A percentile compares a stretch with the other conserved stretches of the same genome.
These are phyloP conservation scores for Periphyllus acericola DNA, from an alignment of 2,888 invertebrate species.

Conservation along the genomic window DNA sequence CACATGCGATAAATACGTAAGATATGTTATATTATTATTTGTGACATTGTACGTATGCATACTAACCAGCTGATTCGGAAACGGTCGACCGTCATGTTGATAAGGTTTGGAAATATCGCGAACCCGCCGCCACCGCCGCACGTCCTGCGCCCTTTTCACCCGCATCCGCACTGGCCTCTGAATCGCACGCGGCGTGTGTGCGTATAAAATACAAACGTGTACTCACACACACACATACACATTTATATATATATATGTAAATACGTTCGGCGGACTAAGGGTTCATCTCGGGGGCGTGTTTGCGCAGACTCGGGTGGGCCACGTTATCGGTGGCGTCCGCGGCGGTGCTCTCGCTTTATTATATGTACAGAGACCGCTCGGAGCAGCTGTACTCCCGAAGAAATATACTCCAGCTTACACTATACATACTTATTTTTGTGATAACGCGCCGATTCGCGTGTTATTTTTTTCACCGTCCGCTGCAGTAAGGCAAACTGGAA, in stretches of 20 bases:
- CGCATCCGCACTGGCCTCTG: slow-evolving; percentile 23
- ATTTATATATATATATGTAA: too few species aligned
- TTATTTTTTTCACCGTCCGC: too few species aligned
- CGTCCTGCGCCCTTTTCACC: slow-evolving; percentile 6
- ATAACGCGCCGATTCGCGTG: too few species aligned
- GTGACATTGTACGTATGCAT: too few species aligned
- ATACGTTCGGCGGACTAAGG: not conserved
- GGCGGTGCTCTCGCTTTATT: not conserved
- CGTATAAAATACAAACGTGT: not conserved
- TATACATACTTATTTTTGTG: too few species aligned
- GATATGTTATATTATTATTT: too few species aligned
- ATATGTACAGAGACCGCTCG: too few species aligned
- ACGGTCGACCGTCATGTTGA: not conserved
- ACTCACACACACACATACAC: not conserved
- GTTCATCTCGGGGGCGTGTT: not conserved
- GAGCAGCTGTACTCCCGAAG: not conserved
- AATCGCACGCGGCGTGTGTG: not conserved
- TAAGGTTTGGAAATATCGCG: not conserved
- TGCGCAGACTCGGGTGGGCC: slow-evolving; percentile 34
- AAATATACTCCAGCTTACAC: too few species aligned
- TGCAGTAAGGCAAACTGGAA: too few species aligned
- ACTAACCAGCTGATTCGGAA: slow-evolving; percentile 46
- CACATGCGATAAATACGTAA: too few species aligned
- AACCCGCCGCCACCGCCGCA: not conserved
- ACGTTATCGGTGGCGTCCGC: not conserved